Evolutionary conservation across 2,113 vertebrate species (phyloP).

Genomic region (Seriola dumerili): DNA sequence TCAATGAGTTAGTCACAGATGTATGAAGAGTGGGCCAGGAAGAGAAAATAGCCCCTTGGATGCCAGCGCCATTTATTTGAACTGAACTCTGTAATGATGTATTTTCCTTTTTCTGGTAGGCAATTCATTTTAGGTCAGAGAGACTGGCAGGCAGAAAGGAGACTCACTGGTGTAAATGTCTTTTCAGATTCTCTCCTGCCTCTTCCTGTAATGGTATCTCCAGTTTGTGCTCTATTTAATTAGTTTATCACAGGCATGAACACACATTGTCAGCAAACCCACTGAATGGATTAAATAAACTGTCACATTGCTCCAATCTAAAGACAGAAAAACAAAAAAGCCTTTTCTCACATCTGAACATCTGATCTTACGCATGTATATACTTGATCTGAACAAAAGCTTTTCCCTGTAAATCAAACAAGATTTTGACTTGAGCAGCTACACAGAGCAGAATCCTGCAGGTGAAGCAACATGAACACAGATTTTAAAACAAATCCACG

Average conservation of each 20-base stretch:
- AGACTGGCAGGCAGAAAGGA: conserved; percentile 31
- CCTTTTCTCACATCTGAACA: neutral
- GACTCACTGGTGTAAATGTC: conserved; percentile 33
- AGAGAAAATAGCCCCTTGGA: conserved; percentile 59
- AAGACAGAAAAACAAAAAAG: neutral
- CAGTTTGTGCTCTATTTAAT: conserved; percentile 53
- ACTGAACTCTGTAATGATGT: conserved; percentile 54
- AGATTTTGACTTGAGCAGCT: neutral
- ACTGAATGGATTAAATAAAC: conserved; percentile 15
- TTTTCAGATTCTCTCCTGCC: conserved; percentile 40
- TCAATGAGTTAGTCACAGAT: conserved; percentile 69
- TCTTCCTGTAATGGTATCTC: conserved; percentile 41
- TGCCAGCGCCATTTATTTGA: conserved; percentile 47
- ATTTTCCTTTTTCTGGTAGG: conserved; percentile 40
- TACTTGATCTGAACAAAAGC: neutral
- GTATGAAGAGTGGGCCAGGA: conserved; percentile 54
- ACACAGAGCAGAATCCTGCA: neutral
- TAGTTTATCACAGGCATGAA: conserved; percentile 53
- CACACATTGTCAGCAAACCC: conserved; percentile 48
- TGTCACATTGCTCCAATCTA: conserved; percentile 13
- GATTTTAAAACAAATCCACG: neutral
- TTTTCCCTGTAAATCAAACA: conserved; percentile 1
- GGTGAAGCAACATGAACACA: neutral
- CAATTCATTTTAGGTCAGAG: conserved; percentile 57
- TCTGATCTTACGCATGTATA: neutral